phyloP scores from a whole-genome alignment of 1,140 invertebrate genomes.

The Drosophila watanabei region DNA sequence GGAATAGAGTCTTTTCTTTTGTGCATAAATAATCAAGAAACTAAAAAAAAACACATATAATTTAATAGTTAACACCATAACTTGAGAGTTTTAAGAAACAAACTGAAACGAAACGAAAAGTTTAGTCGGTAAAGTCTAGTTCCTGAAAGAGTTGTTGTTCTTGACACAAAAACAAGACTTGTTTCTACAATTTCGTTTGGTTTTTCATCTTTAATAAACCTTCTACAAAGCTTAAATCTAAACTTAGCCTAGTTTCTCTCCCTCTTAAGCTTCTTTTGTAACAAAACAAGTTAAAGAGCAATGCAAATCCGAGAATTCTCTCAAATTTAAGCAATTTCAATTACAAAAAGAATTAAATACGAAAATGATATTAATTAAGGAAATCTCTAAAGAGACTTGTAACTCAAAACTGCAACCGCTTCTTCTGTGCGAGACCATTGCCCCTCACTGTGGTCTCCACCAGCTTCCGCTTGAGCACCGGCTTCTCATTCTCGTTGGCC shows the following conservation, averaged over 20 bases:
- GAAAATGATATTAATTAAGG: background rate
- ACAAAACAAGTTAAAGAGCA: slow-evolving; percentile 7
- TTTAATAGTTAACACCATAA: too few species aligned
- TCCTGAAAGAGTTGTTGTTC: too few species aligned
- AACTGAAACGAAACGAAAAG: background rate
- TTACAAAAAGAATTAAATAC: background rate
- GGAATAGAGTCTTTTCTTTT: too few species aligned
- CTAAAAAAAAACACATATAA: too few species aligned
- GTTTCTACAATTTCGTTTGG: background rate
- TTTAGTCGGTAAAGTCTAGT: too few species aligned
- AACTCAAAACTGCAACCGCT: slow-evolving; percentile 62
- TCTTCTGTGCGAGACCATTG: slow-evolving; percentile 63
- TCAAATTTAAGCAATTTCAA: background rate
- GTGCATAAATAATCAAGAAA: too few species aligned
- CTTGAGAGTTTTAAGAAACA: too few species aligned
- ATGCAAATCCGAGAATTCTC: background rate
- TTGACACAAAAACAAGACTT: background rate
- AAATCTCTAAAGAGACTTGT: background rate
- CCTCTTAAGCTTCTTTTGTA: background rate
- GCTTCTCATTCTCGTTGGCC: slow-evolving; percentile 46
- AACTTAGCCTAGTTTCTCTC: background rate
- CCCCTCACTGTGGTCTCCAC: slow-evolving; percentile 69
- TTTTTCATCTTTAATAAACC: slow-evolving; percentile 32
- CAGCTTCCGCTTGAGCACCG: slow-evolving; percentile 55
- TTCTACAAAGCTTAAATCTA: slow-evolving; percentile 4